Percentiles rank a stretch among this genome's conserved stretches.
Evolutionary conservation across 2,888 invertebrate genomes (phyloP).

Genomic region (Ceriagrion tenellum): DNA sequence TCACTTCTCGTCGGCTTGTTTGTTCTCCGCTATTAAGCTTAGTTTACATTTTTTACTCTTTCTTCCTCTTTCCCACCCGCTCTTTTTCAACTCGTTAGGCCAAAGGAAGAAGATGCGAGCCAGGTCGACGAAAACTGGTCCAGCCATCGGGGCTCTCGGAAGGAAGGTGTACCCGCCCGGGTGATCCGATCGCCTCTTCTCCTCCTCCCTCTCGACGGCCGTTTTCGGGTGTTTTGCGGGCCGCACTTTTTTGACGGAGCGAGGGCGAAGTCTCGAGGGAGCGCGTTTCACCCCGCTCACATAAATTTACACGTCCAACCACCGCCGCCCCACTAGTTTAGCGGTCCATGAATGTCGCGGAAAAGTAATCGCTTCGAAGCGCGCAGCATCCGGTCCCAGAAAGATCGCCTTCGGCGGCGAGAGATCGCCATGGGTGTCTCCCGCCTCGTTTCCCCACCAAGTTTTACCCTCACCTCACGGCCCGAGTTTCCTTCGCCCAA

Average conservation of each 20-base stretch:
- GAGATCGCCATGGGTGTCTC: background rate
- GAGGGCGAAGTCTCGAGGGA: background rate
- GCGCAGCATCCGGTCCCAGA: background rate
- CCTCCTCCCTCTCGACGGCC: background rate
- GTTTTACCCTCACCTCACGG: background rate
- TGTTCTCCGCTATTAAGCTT: slow-evolving; percentile 38
- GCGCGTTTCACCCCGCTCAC: background rate
- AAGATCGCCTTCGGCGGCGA: slow-evolving; percentile 1
- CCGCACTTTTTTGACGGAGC: background rate
- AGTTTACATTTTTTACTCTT: background rate
- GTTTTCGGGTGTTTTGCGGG: background rate
- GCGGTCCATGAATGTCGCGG: slow-evolving; percentile 46
- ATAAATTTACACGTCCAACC: slow-evolving; percentile 18
- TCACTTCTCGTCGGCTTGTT: slow-evolving; percentile 37
- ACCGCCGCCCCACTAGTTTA: background rate
- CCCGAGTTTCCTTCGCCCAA: background rate
- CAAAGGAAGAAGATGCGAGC: background rate
- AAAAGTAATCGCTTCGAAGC: slow-evolving; percentile 38
- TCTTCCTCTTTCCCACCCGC: background rate
- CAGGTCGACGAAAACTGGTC: background rate
- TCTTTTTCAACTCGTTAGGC: slow-evolving; percentile 5
- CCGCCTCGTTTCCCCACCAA: background rate
- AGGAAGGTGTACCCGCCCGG: background rate
- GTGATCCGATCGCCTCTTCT: background rate
- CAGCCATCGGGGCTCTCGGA: background rate